Evolutionary conservation across 2,113 vertebrate species (phyloP).

Genomic region (Callopanchax toddi): DNA sequence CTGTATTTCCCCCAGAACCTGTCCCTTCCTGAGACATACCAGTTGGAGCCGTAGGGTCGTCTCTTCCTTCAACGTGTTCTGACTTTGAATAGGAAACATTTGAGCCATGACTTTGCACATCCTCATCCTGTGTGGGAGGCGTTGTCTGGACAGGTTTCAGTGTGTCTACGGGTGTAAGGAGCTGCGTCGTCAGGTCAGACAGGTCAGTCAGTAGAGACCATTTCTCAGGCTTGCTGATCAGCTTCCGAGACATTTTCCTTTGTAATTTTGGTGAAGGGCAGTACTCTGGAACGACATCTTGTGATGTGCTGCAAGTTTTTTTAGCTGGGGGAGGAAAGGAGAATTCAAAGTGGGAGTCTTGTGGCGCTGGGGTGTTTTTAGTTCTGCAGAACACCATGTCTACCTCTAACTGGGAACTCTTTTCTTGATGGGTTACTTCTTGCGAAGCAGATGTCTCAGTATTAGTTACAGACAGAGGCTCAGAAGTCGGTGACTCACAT

Average conservation of each 20-base stretch:
- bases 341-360: slow-evolving; percentile 66
- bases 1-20: slow-evolving; percentile 12
- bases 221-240: slow-evolving; percentile 68
- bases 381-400: slow-evolving; percentile 34
- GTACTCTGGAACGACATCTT: slow-evolving; percentile 73
- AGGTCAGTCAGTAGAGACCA: slow-evolving; percentile 70
- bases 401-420: slow-evolving; percentile 36
- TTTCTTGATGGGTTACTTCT: slow-evolving; percentile 32
- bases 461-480: neutral
- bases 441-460: slow-evolving; percentile 25
- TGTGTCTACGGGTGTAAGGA: slow-evolving; percentile 69
- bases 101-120: slow-evolving; percentile 8
- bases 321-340: slow-evolving; percentile 81
- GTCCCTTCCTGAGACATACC: slow-evolving; percentile 5
- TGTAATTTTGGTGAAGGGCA: slow-evolving; percentile 79
- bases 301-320: slow-evolving; percentile 78
- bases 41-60: slow-evolving; percentile 1
- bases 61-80: slow-evolving; percentile 18
- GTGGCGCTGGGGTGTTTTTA: slow-evolving; percentile 27
- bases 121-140: slow-evolving; percentile 30
- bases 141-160: slow-evolving; percentile 57
- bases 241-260: slow-evolving; percentile 81
- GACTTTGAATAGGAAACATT: slow-evolving; percentile 11
- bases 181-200: slow-evolving; percentile 70
- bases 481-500: slow-evolving; percentile 15